Conservation (phyloP, 2,113 vertebrate genomes). For the Embiotoca jacksoni region DNA sequence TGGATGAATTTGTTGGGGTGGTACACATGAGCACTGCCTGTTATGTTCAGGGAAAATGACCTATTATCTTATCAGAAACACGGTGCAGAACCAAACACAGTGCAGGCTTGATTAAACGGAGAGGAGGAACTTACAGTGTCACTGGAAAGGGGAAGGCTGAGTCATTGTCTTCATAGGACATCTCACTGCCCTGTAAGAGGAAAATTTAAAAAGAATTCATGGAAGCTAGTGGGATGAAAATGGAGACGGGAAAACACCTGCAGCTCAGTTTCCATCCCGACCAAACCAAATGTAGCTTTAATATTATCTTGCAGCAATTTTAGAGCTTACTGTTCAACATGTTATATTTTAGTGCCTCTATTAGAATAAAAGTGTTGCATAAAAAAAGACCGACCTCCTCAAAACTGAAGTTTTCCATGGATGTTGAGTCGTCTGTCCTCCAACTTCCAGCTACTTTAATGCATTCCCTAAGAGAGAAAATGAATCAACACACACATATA, state of each 20-base stretch:
- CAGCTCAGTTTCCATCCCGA: too few relatives aligned
- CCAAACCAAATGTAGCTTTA: not conserved
- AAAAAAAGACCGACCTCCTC: constrained; percentile 71
- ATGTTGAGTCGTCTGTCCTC: constrained; percentile 37
- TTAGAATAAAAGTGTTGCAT: too few relatives aligned
- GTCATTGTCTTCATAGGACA: constrained; percentile 80
- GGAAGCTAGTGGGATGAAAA: too few relatives aligned
- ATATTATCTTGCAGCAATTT: too few relatives aligned
- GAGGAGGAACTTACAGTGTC: constrained; percentile 74
- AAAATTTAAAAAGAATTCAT: not conserved
- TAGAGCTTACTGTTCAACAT: too few relatives aligned
- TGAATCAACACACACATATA: not conserved
- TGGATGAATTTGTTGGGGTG: not conserved
- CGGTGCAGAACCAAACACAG: constrained; percentile 5
- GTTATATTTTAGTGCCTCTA: too few relatives aligned
- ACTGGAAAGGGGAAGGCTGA: constrained; percentile 73
- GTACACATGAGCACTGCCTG: not conserved
- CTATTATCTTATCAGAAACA: constrained; percentile 31
- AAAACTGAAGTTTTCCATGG: constrained; percentile 81
- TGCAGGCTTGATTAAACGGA: not conserved
- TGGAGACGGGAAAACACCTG: too few relatives aligned
- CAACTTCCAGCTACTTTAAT: constrained; percentile 65
- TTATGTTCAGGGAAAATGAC: not conserved
- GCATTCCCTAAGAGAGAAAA: constrained; percentile 71
- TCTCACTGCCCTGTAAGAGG: constrained; percentile 74